Evolutionary conservation across 2,888 invertebrate genomes (phyloP).

Genomic region (Ferrisia virgata): DNA sequence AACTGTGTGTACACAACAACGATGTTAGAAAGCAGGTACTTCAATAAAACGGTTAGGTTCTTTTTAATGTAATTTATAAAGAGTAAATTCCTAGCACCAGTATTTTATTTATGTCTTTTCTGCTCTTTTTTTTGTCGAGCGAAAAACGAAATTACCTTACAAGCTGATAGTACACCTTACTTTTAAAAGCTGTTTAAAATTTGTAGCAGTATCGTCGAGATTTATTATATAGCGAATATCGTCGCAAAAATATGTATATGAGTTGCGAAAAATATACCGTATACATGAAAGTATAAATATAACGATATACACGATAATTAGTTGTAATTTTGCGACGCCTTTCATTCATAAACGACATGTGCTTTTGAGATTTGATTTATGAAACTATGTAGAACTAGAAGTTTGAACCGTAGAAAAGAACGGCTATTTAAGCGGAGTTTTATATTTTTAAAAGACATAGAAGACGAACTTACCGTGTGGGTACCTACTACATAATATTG

Average conservation of each 20-base stretch:
- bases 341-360: not conserved
- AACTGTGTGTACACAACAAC: too few relatives aligned
- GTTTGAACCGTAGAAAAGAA: not conserved
- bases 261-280: not conserved
- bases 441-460: not conserved
- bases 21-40: too few relatives aligned
- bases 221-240: not conserved
- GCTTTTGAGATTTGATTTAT: not conserved
- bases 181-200: not conserved
- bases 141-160: not conserved
- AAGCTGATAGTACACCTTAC: not conserved
- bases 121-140: not conserved
- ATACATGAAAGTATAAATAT: too few relatives aligned
- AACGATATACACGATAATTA: not conserved
- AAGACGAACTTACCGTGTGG: too few relatives aligned
- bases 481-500: too few relatives aligned
- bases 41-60: not conserved
- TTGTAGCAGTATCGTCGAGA: not conserved
- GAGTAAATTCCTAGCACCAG: not conserved
- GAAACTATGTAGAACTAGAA: not conserved
- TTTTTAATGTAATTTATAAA: not conserved
- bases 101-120: not conserved
- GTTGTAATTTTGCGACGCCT: not conserved
- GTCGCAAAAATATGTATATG: not conserved
- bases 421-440: not conserved